These are phyloP conservation scores for Hedychridium roseum DNA, from an alignment of 2,888 invertebrate species.

Conservation along the genomic window DNA sequence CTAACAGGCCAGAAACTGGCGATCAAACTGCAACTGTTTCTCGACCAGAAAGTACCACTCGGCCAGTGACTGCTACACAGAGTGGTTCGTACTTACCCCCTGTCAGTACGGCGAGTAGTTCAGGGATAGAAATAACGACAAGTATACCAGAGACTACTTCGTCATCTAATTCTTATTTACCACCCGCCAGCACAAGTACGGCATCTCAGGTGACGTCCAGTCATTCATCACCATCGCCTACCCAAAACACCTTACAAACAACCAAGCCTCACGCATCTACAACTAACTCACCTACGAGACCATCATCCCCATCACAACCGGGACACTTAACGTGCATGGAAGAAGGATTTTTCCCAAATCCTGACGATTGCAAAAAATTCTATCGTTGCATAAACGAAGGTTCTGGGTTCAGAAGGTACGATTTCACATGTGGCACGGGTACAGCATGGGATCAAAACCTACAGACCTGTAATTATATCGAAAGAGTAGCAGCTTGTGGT, in stretches of 20 bases:
- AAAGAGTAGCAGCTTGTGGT: conserved; percentile 44
- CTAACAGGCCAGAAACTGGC: conserved; percentile 9
- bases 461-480: conserved; percentile 74
- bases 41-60: conserved; percentile 6
- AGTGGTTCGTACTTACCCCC: conserved; percentile 6
- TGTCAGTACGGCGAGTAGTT: background rate
- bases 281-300: background rate
- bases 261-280: background rate
- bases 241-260: background rate
- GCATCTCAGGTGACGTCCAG: background rate
- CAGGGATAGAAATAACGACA: background rate
- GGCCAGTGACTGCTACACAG: background rate
- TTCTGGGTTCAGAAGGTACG: conserved; percentile 71
- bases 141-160: background rate
- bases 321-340: too few relatives aligned
- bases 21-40: conserved; percentile 1
- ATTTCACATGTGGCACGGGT: conserved; percentile 78
- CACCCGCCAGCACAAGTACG: background rate
- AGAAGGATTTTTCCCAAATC: conserved; percentile 78
- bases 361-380: conserved; percentile 76
- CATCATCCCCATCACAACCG: too few relatives aligned
- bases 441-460: conserved; percentile 79
- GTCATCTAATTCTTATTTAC: background rate
- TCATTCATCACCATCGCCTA: background rate
- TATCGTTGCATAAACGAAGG: conserved; percentile 75